Conservation (phyloP, 2,113 vertebrate genomes). For the Marmota flaviventris region DNA sequence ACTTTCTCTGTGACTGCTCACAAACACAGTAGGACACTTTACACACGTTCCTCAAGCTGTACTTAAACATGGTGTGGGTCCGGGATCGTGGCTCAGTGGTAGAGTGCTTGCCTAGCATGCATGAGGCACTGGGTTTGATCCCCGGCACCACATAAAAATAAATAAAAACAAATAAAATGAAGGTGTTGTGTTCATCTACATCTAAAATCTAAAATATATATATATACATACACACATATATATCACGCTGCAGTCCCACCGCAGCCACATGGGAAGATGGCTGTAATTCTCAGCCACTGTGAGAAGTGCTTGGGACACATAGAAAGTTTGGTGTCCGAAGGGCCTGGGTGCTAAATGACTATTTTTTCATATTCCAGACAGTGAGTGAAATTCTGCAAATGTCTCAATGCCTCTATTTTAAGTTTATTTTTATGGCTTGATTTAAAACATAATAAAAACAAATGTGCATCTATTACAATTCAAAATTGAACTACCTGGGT, state of each 20-base stretch:
- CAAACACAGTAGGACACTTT: background rate
- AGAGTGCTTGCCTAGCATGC: too few relatives aligned
- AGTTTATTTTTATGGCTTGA: constrained; percentile 46
- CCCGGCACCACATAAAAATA: too few relatives aligned
- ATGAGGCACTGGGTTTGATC: too few relatives aligned
- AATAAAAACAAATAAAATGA: too few relatives aligned
- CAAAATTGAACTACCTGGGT: background rate
- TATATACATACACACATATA: too few relatives aligned
- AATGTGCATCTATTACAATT: background rate
- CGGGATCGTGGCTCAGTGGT: too few relatives aligned
- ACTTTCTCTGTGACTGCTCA: background rate
- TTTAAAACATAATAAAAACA: constrained; percentile 50
- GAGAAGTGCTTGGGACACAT: too few relatives aligned
- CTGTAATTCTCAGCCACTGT: background rate
- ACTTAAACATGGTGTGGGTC: background rate
- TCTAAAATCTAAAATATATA: too few relatives aligned
- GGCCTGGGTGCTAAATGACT: background rate
- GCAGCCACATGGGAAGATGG: background rate
- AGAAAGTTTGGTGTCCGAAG: background rate
- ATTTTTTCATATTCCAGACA: background rate
- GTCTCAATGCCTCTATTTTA: background rate
- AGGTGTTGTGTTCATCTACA: too few relatives aligned
- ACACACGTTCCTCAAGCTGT: too few relatives aligned
- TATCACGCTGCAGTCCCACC: too few relatives aligned
- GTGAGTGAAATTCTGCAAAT: background rate